These are phyloP conservation scores for Gasteruption jaculator DNA, from an alignment of 2,888 invertebrate genomes.

Conservation along the genomic window DNA sequence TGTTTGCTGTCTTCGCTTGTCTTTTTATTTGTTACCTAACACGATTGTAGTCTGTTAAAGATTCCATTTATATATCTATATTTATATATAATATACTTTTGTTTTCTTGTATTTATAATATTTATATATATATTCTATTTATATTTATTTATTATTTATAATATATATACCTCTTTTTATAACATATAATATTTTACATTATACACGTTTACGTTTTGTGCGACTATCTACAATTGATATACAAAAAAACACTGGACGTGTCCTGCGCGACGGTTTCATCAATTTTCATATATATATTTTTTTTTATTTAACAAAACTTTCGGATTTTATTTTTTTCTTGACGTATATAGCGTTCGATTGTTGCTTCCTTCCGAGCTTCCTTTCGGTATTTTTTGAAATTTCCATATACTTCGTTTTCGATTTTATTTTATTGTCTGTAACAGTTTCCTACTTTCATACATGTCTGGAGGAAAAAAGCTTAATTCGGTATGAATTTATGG, in stretches of 20 bases:
- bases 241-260: conserved; percentile 41
- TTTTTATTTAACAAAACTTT: too few species aligned
- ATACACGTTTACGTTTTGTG: conserved; percentile 42
- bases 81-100: conserved; percentile 21
- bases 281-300: too few species aligned
- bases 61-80: conserved; percentile 38
- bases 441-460: too few species aligned
- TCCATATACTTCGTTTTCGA: too few species aligned
- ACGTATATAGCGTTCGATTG: too few species aligned
- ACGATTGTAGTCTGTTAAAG: conserved; percentile 34
- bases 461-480: too few species aligned
- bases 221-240: conserved; percentile 49
- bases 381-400: too few species aligned
- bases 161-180: conserved; percentile 38
- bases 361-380: too few species aligned
- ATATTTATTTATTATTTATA: conserved; percentile 31
- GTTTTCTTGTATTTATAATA: conserved; percentile 13
- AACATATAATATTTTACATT: conserved; percentile 46
- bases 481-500: too few species aligned
- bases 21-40: too few species aligned
- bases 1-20: conserved; percentile 11
- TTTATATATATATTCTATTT: conserved; percentile 23
- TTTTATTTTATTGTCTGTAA: too few species aligned
- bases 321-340: too few species aligned
- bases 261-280: conserved; percentile 28